These are phyloP conservation scores for Punctoribates punctum DNA, from an alignment of 2,888 invertebrate genomes.

Conservation along the genomic window DNA sequence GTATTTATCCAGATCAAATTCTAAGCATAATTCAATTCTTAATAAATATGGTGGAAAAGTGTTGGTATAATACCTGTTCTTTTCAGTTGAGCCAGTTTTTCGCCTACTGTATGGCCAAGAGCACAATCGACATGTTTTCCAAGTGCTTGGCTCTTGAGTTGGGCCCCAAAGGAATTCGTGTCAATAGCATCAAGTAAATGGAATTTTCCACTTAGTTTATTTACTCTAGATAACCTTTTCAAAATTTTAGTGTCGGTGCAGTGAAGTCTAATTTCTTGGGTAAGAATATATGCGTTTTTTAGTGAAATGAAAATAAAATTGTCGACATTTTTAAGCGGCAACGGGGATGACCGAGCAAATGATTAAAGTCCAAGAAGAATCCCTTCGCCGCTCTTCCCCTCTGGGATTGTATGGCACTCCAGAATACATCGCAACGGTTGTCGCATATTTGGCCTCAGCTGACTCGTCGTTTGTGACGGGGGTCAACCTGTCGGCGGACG, in stretches of 20 bases:
- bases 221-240: background rate
- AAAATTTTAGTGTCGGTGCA: conserved; percentile 24
- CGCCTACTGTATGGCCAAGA: conserved; percentile 39
- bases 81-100: conserved; percentile 21
- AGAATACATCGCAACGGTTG: conserved; percentile 22
- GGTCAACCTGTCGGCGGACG: conserved; percentile 4
- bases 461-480: conserved; percentile 35
- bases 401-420: conserved; percentile 18
- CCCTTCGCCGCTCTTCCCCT: conserved; percentile 25
- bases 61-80: too few species aligned
- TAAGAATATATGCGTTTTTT: background rate
- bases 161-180: conserved; percentile 38
- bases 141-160: conserved; percentile 31
- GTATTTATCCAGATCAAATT: too few species aligned
- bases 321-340: background rate
- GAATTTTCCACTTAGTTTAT: background rate
- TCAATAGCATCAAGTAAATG: conserved; percentile 36
- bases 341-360: conserved; percentile 20
- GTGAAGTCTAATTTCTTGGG: conserved; percentile 31
- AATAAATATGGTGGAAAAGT: conserved; percentile 24
- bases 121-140: conserved; percentile 38
- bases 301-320: background rate
- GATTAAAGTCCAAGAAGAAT: conserved; percentile 30
- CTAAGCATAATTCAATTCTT: too few species aligned
- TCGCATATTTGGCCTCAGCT: conserved; percentile 17